Evolutionary conservation across 1,140 invertebrate genomes (phyloP).

Genomic region (Lepidurus couesii): DNA sequence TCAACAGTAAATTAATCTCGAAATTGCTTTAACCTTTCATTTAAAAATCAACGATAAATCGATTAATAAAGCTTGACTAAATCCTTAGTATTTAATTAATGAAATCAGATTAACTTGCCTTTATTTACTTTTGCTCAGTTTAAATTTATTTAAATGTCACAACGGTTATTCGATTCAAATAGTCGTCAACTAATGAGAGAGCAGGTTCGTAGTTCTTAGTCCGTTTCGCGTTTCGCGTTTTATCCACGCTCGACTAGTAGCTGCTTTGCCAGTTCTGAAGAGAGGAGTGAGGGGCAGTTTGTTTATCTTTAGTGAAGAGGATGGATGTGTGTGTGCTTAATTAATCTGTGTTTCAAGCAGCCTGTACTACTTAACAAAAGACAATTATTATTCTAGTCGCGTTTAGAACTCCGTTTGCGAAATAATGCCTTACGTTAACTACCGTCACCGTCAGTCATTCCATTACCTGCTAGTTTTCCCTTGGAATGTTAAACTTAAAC

Average conservation of each 20-base stretch:
- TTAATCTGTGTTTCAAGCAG: not conserved
- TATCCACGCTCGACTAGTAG: not conserved
- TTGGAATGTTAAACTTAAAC: not conserved
- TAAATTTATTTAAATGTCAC: no score
- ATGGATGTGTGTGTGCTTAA: slow-evolving; percentile 11
- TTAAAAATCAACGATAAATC: no score
- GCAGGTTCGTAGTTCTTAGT: no score
- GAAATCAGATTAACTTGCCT: no score
- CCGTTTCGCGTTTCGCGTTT: not conserved
- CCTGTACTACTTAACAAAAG: not conserved
- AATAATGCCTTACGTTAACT: slow-evolving; percentile 3
- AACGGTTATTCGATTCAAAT: no score
- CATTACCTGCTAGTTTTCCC: not conserved
- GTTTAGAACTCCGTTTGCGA: not conserved
- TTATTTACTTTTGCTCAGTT: no score
- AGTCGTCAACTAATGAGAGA: no score
- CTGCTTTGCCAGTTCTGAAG: not conserved
- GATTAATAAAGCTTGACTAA: no score
- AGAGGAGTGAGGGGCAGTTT: slow-evolving; percentile 1
- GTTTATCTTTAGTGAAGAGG: not conserved
- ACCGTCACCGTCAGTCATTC: not conserved
- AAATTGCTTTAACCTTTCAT: no score
- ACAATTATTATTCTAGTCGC: not conserved
- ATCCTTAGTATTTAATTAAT: no score
- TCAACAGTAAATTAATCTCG: no score